Evolutionary conservation across 2,797 vertebrate species (phyloP).

Genomic region (Gymnopithys bicolor): DNA sequence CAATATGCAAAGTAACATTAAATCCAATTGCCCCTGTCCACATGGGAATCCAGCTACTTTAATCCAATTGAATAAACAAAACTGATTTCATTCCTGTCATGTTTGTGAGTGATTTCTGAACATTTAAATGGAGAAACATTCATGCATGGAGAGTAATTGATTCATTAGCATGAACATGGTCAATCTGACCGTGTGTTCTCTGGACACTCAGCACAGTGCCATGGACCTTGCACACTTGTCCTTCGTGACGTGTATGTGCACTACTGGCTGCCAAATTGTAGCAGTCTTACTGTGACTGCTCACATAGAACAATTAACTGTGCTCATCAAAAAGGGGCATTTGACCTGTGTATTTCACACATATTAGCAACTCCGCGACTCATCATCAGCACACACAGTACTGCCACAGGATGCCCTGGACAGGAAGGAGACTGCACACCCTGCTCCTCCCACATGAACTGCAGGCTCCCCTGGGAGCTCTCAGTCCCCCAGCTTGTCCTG

Average conservation of each 20-base stretch:
- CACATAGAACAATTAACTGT: background rate
- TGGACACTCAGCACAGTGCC: rapidly evolving
- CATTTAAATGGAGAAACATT: background rate
- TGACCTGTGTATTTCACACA: rapidly evolving
- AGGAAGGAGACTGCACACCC: no score
- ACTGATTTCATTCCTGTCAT: constrained; percentile 26
- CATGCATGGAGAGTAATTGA: background rate
- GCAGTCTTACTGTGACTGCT: background rate
- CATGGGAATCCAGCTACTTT: constrained; percentile 19
- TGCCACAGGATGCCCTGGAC: background rate
- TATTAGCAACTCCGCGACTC: rapidly evolving
- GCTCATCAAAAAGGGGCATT: background rate
- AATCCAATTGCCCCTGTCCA: background rate
- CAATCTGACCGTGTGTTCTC: background rate
- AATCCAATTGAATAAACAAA: constrained; percentile 42
- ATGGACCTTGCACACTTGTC: background rate
- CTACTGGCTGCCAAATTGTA: background rate
- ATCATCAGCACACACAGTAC: rapidly evolving
- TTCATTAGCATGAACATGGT: background rate
- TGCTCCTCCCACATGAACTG: rapidly evolving
- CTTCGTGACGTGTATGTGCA: background rate
- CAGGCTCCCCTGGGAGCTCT: background rate
- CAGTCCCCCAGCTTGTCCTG: background rate
- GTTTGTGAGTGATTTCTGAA: background rate
- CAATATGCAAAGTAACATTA: constrained; percentile 3